Base-by-base conservation (phyloP, 1,140 invertebrate genomes). In the Tetraneura akinire region DNA sequence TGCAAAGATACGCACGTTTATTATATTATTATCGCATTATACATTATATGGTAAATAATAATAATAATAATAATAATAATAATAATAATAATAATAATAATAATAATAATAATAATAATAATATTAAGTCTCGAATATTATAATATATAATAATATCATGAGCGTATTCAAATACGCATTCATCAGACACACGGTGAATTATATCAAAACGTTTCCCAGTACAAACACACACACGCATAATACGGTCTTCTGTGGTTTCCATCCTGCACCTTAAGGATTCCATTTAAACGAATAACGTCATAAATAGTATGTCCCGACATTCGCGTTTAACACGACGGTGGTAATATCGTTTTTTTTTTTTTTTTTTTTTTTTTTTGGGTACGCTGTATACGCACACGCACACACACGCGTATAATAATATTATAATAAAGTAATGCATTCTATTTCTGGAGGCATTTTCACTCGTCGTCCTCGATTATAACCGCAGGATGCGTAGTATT, bases 371-470 rank as follows among this genome's bases (percentile, higher is more conserved):
- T n/a, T n/a, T n/a, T n/a, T n/a, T n/a, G n/a, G n/a, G n/a, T n/a
- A n/a, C n/a, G n/a, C n/a, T n/a, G 26, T 57, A 57, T 26, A 23
- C 47, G 9, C 47, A 13, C 47, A 13, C 51, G 51, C 3, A 3
- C 16, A n/a, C 18, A 4, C 16, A 18, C 51, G 16, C 55, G 23
- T 10, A 26, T 23, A n/a, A n/a, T n/a, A n/a, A n/a, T n/a, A n/a
- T n/a, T n/a, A 13, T 49, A 16, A 26, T 51, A n/a, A n/a, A n/a
- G n/a, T n/a, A n/a, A n/a, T n/a, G n/a, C n/a, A 29, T 70, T 51
- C 68, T 71, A 71, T 71, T 71, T 71, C 51, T 29, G 47, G 68
- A 51, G 68, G 23, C 68, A 29, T 71, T 71, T 71, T 71, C 68
- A 26, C 66, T 70, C 45, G 10, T 37, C 8, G 32, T 37, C 21